Conservation (phyloP, 2,888 invertebrate species). For the Microdon myrmicae region DNA sequence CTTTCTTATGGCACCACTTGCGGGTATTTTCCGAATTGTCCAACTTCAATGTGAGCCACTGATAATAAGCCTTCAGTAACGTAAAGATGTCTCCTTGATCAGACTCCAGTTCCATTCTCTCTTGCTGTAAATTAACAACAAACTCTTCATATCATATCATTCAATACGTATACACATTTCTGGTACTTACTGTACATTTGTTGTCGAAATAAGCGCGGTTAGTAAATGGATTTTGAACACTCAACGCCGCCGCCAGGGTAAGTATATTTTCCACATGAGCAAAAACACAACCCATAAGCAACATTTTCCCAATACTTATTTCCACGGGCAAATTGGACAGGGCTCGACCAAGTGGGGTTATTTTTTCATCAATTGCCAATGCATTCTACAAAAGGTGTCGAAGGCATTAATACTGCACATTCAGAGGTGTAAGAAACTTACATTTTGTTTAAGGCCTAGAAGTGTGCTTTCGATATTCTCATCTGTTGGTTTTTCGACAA, state of each 20-base stretch:
- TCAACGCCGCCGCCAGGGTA: constrained; percentile 89
- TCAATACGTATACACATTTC: no score
- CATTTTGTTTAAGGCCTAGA: constrained; percentile 86
- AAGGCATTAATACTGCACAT: constrained; percentile 51
- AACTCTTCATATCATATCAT: background rate
- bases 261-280: constrained; percentile 88
- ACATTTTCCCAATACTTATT: constrained; percentile 93
- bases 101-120: constrained; percentile 84
- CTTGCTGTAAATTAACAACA: constrained; percentile 68
- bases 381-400: constrained; percentile 75
- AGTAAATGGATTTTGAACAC: constrained; percentile 93
- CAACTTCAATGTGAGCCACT: constrained; percentile 87
- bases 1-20: constrained; percentile 89
- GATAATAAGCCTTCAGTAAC: constrained; percentile 84
- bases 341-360: constrained; percentile 88
- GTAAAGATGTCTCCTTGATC: constrained; percentile 97
- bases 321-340: constrained; percentile 93
- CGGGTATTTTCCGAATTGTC: constrained; percentile 67
- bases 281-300: constrained; percentile 90
- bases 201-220: constrained; percentile 86
- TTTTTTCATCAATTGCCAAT: constrained; percentile 78
- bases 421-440: constrained; percentile 40
- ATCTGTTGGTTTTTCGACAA: constrained; percentile 89
- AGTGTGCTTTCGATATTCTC: constrained; percentile 89
- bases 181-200: constrained; percentile 76